Percentiles rank a stretch among this genome's conserved stretches.
These are phyloP conservation scores for Mamestra brassicae DNA, from an alignment of 2,888 invertebrate species.

Conservation along the genomic window DNA sequence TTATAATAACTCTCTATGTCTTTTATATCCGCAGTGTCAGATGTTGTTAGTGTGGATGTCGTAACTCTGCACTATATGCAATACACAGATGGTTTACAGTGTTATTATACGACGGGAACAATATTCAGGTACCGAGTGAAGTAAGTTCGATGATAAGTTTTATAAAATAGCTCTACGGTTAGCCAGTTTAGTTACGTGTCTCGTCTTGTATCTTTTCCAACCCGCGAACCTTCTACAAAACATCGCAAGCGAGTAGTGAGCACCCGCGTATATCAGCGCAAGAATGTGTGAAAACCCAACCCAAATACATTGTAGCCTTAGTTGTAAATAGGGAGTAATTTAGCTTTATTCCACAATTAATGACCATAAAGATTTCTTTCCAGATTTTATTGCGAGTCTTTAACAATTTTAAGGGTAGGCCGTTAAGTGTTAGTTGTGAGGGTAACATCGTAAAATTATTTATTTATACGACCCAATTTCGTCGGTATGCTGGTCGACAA, in stretches of 20 bases:
- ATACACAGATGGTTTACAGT: too few species aligned
- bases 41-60: background rate
- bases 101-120: background rate
- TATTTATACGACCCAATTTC: constrained; percentile 89
- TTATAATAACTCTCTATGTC: background rate
- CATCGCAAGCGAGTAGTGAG: constrained; percentile 1
- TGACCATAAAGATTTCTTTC: constrained; percentile 74
- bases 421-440: constrained; percentile 83
- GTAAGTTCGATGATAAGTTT: background rate
- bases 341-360: constrained; percentile 72
- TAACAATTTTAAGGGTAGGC: constrained; percentile 81
- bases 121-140: background rate
- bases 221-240: background rate
- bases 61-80: background rate
- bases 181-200: background rate
- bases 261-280: constrained; percentile 30
- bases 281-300: constrained; percentile 53
- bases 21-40: background rate
- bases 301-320: constrained; percentile 60
- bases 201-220: constrained; percentile 4
- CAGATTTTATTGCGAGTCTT: constrained; percentile 77
- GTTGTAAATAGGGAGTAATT: constrained; percentile 65
- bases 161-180: background rate
- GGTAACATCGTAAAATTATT: constrained; percentile 87
- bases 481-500: constrained; percentile 86